Evolutionary conservation across 2,113 vertebrate species (phyloP).

Genomic region (Pheucticus melanocephalus): DNA sequence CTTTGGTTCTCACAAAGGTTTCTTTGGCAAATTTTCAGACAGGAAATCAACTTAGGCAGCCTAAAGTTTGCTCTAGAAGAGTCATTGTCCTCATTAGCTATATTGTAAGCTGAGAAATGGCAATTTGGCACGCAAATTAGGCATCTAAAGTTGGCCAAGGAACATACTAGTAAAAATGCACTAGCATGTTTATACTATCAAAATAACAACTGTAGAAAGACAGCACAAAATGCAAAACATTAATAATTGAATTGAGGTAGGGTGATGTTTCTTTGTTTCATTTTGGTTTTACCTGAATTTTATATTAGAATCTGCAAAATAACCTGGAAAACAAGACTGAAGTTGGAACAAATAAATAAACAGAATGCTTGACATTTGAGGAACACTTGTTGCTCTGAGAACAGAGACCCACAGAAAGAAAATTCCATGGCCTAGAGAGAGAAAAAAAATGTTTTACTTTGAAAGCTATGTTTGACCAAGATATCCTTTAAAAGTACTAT

Average conservation of each 20-base stretch:
- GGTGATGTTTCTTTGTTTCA: background rate
- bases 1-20: background rate
- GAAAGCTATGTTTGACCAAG: slow-evolving; percentile 47
- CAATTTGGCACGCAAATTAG: background rate
- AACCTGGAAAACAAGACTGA: background rate
- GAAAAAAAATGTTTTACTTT: background rate
- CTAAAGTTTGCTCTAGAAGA: background rate
- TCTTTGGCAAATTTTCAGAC: background rate
- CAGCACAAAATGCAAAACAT: background rate
- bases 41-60: background rate
- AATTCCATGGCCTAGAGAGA: background rate
- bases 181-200: background rate
- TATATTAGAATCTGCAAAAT: background rate
- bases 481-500: slow-evolving; percentile 37
- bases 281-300: background rate
- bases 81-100: background rate
- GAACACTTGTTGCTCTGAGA: background rate
- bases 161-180: background rate
- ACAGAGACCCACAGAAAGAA: background rate
- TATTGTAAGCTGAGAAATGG: background rate
- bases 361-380: background rate
- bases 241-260: background rate
- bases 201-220: background rate
- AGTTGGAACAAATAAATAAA: background rate
- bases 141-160: background rate